Base-by-base conservation (phyloP, 2,113 vertebrate genomes). In the Rhabdornis inornatus region DNA sequence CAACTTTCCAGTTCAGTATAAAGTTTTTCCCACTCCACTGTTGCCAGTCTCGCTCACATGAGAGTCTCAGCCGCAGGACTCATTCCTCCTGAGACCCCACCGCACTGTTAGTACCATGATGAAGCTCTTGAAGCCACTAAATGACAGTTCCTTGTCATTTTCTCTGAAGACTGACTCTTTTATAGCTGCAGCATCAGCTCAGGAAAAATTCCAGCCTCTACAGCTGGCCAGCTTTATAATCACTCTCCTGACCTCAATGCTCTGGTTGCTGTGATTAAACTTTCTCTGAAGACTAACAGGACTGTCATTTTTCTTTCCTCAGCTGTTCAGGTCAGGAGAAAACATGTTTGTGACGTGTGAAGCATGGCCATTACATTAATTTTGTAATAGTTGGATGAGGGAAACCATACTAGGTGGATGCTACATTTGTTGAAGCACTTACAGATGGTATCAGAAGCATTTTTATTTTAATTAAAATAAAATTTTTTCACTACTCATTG, bases 1-100 rank as follows among this genome's bases (percentile, higher is more conserved):
- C 0, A 0, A 49, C 71, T 49, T 53, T 23, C 17, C 20, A 50
- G 42, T 81, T 74, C 50, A 61, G 0, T 35, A 7, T 40, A 82
- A 64, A 19, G 18, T 9, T 49, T 83, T 92, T 88, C 19, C n/a
- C 21, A 60, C 13, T 40, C 11, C 31, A 9, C 4, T 55, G 6
- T 35, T 76, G 35, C 39, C 16, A 28, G 10, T 90, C 21, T 88
- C 33, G 13, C 19, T 35, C 4, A 3, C 0, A 0, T n/a, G 4
- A 17, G 5, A 70, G 3, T 63, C 19, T 89, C 15, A 71, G 16
- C 9, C 6, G 3, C 45, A 69, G 24, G 22, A 39, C 13, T 23
- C 17, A 7, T 75, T 87, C 12, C 18, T 77, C 18, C 31, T 80
- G 49, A 31, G 57, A 52, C 17, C 23, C 75, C 19, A 49, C 37